phyloP scores from a whole-genome alignment of 2,113 vertebrate genomes.

The Equus quagga region DNA sequence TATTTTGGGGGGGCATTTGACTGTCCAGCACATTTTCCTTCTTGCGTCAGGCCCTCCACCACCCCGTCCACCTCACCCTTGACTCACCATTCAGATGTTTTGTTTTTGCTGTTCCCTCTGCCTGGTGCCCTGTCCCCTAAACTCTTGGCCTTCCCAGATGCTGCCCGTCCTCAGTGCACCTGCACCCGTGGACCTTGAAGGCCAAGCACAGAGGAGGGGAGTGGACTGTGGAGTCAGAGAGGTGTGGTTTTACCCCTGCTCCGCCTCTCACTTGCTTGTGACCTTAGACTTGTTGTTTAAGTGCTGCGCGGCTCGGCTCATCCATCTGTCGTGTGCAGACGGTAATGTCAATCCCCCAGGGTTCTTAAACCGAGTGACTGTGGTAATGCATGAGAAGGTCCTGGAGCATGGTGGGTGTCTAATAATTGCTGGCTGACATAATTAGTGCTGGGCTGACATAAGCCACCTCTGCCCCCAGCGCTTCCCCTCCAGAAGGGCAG shows the following conservation, averaged over 20 bases:
- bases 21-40: background rate
- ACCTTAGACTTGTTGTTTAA: background rate
- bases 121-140: accelerated
- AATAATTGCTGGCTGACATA: background rate
- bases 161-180: background rate
- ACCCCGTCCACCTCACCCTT: background rate
- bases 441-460: accelerated
- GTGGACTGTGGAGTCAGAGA: too few relatives aligned
- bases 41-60: background rate
- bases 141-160: background rate
- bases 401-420: background rate
- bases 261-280: background rate
- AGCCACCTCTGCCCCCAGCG: background rate
- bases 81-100: background rate
- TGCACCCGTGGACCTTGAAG: background rate
- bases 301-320: background rate
- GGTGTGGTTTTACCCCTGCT: accelerated
- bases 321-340: accelerated
- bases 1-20: too few relatives aligned
- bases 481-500: background rate
- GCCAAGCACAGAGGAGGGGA: background rate
- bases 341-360: accelerated
- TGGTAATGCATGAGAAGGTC: background rate
- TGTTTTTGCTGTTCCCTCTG: background rate
- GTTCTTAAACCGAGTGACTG: too few relatives aligned